Evolutionary conservation across 2,797 vertebrate genomes (phyloP).

Genomic region (Euthynnus affinis): DNA sequence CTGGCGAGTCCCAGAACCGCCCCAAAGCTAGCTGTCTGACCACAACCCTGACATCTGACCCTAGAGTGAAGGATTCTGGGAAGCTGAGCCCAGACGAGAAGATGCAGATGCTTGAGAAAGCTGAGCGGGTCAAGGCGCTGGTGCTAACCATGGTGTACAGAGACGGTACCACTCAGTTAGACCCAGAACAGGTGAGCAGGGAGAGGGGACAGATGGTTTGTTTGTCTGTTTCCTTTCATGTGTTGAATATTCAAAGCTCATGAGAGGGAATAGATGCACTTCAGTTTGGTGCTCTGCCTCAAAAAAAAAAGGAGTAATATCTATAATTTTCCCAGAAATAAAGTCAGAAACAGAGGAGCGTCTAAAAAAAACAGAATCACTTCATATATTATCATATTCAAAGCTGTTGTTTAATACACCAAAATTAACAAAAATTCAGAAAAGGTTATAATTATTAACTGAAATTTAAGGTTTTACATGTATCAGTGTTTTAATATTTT

Average conservation of each 20-base stretch:
- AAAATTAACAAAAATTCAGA: background rate
- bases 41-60: conserved; percentile 71
- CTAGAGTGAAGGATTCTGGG: conserved; percentile 81
- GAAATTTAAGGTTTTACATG: background rate
- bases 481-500: background rate
- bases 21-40: conserved; percentile 42
- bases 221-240: too few relatives aligned
- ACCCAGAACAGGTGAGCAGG: conserved; percentile 84
- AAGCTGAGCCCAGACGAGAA: conserved; percentile 81
- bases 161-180: conserved; percentile 91
- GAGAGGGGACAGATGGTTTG: background rate
- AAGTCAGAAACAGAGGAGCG: too few relatives aligned
- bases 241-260: background rate
- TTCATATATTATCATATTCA: too few relatives aligned
- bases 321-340: too few relatives aligned
- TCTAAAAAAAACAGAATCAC: too few relatives aligned
- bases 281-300: too few relatives aligned
- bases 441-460: too few relatives aligned
- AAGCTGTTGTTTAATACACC: background rate
- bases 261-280: too few relatives aligned
- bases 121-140: conserved; percentile 76
- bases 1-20: background rate
- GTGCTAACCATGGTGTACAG: conserved; percentile 89
- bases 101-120: conserved; percentile 75
- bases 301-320: too few relatives aligned